A percentile compares a stretch with the other conserved stretches of the same genome.
phyloP scores from a whole-genome alignment of 2,113 vertebrate species.

The Poicephalus gulielmi region DNA sequence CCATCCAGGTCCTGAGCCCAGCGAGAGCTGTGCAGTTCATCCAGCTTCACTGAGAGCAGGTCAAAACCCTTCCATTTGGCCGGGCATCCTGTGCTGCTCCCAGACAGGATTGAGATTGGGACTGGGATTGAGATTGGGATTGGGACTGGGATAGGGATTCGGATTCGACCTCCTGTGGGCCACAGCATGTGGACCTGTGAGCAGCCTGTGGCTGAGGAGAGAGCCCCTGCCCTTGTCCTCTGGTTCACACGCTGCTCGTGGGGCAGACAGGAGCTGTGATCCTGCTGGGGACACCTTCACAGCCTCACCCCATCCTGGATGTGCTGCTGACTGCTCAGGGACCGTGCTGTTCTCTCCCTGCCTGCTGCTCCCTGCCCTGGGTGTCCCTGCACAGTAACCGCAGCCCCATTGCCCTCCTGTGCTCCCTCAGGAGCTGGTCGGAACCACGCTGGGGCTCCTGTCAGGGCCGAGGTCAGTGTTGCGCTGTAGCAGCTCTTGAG shows the following conservation, averaged over 20 bases:
- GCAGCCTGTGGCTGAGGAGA: rapidly evolving
- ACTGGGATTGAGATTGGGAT: neutral
- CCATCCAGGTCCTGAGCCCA: neutral
- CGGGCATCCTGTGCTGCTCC: neutral
- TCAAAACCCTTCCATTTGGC: too few species aligned
- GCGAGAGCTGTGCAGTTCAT: rapidly evolving
- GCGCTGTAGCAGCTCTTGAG: neutral
- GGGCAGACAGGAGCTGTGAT: neutral
- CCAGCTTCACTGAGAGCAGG: neutral
- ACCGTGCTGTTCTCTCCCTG: neutral
- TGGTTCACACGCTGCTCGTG: rapidly evolving
- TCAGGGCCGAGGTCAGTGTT: neutral
- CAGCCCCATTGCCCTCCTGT: rapidly evolving
- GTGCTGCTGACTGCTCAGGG: neutral
- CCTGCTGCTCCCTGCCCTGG: neutral
- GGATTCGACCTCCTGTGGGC: neutral
- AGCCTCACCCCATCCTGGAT: neutral
- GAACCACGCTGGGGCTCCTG: neutral
- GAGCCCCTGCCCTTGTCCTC: neutral
- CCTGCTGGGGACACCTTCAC: neutral
- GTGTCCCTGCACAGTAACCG: neutral
- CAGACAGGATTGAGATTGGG: neutral
- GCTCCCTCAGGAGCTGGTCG: neutral
- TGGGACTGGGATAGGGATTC: neutral
- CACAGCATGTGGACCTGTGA: neutral